Evolutionary conservation across 1,140 invertebrate species (phyloP).

Genomic region (Nylanderia fulva): DNA sequence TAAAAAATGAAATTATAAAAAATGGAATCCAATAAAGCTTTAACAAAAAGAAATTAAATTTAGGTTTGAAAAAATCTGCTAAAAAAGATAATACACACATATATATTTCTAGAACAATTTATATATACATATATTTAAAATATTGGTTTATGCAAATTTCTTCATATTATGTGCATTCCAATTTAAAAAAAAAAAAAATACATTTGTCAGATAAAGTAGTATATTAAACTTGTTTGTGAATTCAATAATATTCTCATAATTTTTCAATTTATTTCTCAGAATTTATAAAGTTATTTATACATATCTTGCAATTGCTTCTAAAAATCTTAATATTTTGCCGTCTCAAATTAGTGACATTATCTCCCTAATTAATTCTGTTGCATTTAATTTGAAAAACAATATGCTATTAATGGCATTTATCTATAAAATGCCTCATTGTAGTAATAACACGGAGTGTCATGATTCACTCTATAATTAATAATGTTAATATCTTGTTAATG

Average conservation of each 20-base stretch:
- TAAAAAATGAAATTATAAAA: not conserved
- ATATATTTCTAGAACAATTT: not conserved
- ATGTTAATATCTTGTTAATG: not conserved
- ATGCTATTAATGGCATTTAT: conserved; percentile 2
- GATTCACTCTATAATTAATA: not conserved
- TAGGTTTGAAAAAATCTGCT: not conserved
- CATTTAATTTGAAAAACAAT: not conserved
- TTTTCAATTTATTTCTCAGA: conserved; percentile 6
- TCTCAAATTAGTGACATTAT: not conserved
- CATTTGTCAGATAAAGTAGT: conserved; percentile 10
- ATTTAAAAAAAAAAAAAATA: conserved; percentile 9
- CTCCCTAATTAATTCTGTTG: not conserved
- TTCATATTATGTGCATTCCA: not conserved
- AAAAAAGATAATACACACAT: not conserved
- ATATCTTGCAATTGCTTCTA: not conserved
- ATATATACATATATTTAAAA: conserved; percentile 11
- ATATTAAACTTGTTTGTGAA: conserved; percentile 34
- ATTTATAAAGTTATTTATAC: not conserved
- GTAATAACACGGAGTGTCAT: not conserved
- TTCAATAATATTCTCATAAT: conserved; percentile 17
- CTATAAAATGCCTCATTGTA: not conserved
- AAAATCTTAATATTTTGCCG: not conserved
- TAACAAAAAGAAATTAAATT: not conserved
- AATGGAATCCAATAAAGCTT: not conserved
- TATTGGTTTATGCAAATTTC: not conserved